Conservation (phyloP, 2,888 invertebrate species). For the Leistus spinibarbis region DNA sequence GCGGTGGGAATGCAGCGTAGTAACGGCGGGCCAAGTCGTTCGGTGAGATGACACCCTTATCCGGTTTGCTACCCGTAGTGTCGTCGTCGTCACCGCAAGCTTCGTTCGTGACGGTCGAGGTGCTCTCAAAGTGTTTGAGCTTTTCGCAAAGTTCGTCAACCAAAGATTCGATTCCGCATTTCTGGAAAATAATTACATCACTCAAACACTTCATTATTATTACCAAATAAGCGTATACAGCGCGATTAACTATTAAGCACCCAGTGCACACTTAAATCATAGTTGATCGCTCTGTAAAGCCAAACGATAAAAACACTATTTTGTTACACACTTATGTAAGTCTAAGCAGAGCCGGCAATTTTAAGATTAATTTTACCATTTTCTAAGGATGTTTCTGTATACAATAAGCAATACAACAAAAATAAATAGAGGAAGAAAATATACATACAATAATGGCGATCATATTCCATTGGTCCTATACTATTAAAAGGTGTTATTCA, state of each 20-base stretch:
- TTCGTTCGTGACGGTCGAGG: conserved; percentile 41
- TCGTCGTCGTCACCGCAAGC: not conserved
- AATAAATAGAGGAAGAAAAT: not conserved
- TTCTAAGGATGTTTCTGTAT: not conserved
- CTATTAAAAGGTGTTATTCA: too few species aligned
- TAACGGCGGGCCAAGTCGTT: conserved; percentile 75
- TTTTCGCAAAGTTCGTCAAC: conserved; percentile 83
- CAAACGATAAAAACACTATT: not conserved
- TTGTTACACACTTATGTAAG: not conserved
- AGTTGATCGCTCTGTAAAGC: too few species aligned
- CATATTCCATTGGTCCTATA: not conserved
- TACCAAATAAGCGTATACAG: too few species aligned
- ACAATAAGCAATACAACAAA: not conserved
- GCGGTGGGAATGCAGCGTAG: conserved; percentile 78
- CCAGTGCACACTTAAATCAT: too few species aligned
- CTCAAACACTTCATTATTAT: not conserved
- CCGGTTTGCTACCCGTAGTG: conserved; percentile 13
- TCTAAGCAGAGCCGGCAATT: not conserved
- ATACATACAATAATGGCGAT: not conserved
- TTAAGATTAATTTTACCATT: not conserved
- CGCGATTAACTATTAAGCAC: too few species aligned
- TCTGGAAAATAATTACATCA: conserved; percentile 62
- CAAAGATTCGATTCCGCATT: conserved; percentile 78
- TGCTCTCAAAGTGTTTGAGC: conserved; percentile 71
- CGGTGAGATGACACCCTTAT: conserved; percentile 55